Base-by-base conservation (phyloP, 2,113 vertebrate species). In the Boulengeromyrus knoepffleri region DNA sequence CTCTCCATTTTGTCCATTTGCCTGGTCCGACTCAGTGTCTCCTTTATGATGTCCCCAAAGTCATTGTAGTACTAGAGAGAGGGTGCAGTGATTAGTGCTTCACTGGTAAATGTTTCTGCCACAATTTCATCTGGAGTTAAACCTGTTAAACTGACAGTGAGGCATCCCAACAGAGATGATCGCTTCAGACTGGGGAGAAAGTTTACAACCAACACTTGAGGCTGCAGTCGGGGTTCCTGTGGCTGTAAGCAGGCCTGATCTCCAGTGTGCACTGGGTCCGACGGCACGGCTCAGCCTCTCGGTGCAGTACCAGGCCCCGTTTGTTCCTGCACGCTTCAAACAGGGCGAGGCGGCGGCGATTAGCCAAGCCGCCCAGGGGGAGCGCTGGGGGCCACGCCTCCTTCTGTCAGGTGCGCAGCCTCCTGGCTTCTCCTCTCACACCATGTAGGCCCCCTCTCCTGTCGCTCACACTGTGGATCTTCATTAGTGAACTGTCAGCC, bases 1-100 rank as follows among this genome's bases (percentile, higher is more conserved):
- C 97, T 97, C 92, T 96, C 95, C 2, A 97, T 96, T 94, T 95
- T 97, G 93, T 98, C 96, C 24, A 91, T 95, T 91, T 97, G 96
- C 90, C 97, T 95, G 0, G 93, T 97, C 93, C 96, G 93, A 94
- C 94, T 96, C 91, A 98, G 91, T 0, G 92, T 97, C 94, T 98
- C 97, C 92, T 97, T 98, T 94, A 98, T 97, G 94, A 99, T 98
- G 94, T 99, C 98, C 39, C 97, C 97, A 91, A 97, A 98, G 92
- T 97, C 96, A 62, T 94, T 97, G 91, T 96, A 96, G 85, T 95
- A 95, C 97, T 98, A 93, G 24, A 39, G 66, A 93, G 9, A 24
- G 17, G 66, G 6, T 27, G 39, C 52, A 19, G 42, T 53, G 36
- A 84, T 24, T 24, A 42, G 39, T 21, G 39, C 21, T 84, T 84